Evolutionary conservation across 2,113 vertebrate species (phyloP).

Genomic region (Thalassoma bifasciatum): DNA sequence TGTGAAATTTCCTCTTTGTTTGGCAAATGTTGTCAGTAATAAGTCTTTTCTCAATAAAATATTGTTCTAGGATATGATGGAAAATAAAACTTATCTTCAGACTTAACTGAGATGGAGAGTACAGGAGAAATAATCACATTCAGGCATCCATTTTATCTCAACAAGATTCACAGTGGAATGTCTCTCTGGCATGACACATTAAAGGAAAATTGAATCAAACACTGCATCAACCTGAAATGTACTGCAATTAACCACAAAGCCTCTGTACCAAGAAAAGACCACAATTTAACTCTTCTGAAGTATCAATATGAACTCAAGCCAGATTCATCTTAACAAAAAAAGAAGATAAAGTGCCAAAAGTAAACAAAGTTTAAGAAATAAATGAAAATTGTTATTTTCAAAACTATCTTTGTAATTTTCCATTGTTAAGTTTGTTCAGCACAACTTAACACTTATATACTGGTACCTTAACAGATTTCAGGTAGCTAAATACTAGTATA

Average conservation of each 20-base stretch:
- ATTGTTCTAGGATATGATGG: not conserved
- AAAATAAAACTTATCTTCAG: constrained; percentile 3
- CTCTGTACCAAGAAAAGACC: not conserved
- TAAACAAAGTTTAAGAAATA: constrained; percentile 17
- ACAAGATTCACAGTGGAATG: constrained; percentile 62
- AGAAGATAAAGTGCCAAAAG: constrained; percentile 69
- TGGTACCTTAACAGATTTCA: not conserved
- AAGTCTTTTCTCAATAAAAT: too few relatives aligned
- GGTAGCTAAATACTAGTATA: constrained; percentile 4
- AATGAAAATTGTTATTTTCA: constrained; percentile 14
- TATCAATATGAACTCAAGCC: not conserved
- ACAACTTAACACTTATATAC: not conserved
- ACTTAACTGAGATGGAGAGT: constrained; percentile 1
- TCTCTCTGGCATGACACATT: constrained; percentile 14
- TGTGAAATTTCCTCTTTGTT: not conserved
- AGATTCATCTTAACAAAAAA: constrained; percentile 31
- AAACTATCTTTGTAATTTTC: constrained; percentile 4
- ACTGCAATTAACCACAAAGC: not conserved
- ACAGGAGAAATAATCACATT: constrained; percentile 6
- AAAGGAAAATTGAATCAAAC: not conserved
- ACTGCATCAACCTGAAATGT: not conserved
- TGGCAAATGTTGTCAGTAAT: not conserved
- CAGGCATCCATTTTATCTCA: constrained; percentile 8
- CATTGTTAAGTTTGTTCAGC: constrained; percentile 3
- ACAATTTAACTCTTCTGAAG: not conserved